These are phyloP conservation scores for Aulostomus chinensis DNA, from an alignment of 2,797 vertebrate species.

Conservation along the genomic window DNA sequence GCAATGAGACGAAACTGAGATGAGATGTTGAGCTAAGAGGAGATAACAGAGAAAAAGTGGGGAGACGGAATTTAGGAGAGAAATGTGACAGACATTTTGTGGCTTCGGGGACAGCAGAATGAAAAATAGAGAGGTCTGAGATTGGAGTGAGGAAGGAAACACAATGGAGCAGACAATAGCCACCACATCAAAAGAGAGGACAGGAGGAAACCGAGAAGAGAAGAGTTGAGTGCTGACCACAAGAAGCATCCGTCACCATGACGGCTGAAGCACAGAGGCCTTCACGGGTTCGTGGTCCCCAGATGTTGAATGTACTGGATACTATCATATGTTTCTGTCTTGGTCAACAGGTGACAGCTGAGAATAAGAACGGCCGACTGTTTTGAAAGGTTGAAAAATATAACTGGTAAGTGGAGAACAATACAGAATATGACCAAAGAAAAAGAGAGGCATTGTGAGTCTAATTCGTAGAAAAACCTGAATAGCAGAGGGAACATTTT, in stretches of 20 bases:
- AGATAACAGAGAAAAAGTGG: not conserved
- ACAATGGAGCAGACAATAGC: slow-evolving; percentile 24
- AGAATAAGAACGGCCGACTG: no score
- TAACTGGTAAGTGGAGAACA: slow-evolving; percentile 1
- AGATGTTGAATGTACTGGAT: not conserved
- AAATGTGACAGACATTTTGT: slow-evolving; percentile 39
- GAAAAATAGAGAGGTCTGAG: slow-evolving; percentile 19
- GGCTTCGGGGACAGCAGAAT: slow-evolving; percentile 33
- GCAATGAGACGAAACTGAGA: slow-evolving; percentile 37
- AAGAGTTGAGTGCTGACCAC: slow-evolving; percentile 22
- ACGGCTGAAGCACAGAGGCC: slow-evolving; percentile 3
- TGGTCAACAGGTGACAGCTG: not conserved
- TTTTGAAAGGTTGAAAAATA: no score
- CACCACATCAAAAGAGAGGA: slow-evolving; percentile 25
- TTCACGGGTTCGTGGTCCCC: slow-evolving; percentile 3
- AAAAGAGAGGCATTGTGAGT: no score
- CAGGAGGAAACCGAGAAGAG: slow-evolving; percentile 19
- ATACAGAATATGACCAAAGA: no score
- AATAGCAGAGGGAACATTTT: no score
- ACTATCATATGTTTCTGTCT: not conserved
- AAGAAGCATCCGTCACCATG: slow-evolving; percentile 30
- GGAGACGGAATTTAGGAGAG: slow-evolving; percentile 13
- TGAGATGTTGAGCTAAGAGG: slow-evolving; percentile 40
- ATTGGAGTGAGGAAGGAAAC: slow-evolving; percentile 39
- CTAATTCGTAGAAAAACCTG: no score